Evolutionary conservation across 2,888 invertebrate species (phyloP), one percentile per base, ranked within the genome.

Genomic region (Congeria kusceri): DNA sequence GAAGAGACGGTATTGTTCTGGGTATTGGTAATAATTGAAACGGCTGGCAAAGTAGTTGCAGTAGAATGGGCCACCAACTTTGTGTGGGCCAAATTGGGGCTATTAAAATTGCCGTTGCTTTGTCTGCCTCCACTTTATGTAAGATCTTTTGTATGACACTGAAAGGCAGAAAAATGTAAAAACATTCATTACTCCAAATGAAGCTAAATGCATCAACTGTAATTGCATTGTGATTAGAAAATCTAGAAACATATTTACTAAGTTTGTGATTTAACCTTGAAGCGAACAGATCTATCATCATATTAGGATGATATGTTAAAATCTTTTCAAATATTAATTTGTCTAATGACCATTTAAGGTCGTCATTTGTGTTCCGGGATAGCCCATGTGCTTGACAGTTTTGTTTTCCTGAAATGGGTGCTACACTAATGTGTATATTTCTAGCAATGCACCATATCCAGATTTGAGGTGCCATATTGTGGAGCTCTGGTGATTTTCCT

Each of bases 131-230:
- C n/a, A n/a, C n/a, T n/a, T n/a, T n/a, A n/a, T n/a, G n/a, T n/a
- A n/a, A n/a, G 32, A 75, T 47, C 32, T 49, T 29, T 1, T 44
- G 29, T 4, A 70, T 20, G 9, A 70, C 25, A 47, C 70, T 77
- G 76, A 77, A 77, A 77, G 71, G 76, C 23, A 70, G 76, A 66
- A 77, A 70, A 23, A 77, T 77, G 29, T 65, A 77, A 44, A 28
- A 65, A 13, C 32, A 39, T n/a, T 11, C 28, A 28, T 47, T 46
- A n/a, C n/a, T 39, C 71, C 76, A 77, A 13, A 47, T 49, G 20
- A 71, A 20, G 9, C 64, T 65, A 44, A 77, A 71, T 29, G 70
- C 76, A 66, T 70, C 66, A 27, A 66, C 53, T 29, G 71, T 70
- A n/a, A 39, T 23, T 18, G 76, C 70, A 57, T 47, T 15, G 9